Evolutionary conservation across 2,797 vertebrate species (phyloP).

Genomic region (Rhinichthys osculus): DNA sequence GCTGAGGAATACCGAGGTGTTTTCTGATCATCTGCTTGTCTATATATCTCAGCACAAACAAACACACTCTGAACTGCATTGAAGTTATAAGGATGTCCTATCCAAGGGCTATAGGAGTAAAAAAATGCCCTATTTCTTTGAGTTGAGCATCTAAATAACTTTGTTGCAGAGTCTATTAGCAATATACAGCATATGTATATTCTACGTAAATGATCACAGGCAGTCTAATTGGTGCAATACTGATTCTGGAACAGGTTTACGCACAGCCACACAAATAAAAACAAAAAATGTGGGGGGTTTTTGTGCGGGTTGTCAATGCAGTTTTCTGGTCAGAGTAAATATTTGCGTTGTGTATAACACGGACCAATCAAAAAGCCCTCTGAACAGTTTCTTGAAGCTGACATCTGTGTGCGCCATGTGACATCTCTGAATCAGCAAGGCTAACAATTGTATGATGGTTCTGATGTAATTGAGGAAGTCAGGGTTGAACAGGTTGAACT

Average conservation of each 20-base stretch:
- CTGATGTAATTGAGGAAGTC: constrained; percentile 27
- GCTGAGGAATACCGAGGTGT: background rate
- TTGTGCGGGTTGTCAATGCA: background rate
- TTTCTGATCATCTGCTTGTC: background rate
- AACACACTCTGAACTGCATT: background rate
- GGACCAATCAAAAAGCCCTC: background rate
- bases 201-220: background rate
- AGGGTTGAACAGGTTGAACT: constrained; percentile 33
- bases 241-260: background rate
- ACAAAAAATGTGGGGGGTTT: too few species aligned
- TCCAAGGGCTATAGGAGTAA: background rate
- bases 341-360: background rate
- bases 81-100: background rate
- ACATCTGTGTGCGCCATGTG: background rate
- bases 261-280: background rate
- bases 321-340: constrained; percentile 4
- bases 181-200: too few species aligned
- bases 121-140: background rate
- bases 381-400: background rate
- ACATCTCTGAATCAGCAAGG: background rate
- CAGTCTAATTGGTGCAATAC: background rate
- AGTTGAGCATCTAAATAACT: background rate
- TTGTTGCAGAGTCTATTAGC: background rate
- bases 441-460: constrained; percentile 33
- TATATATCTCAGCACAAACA: background rate